phyloP scores from a whole-genome alignment of 2,113 vertebrate genomes.

The Camelus bactrianus region DNA sequence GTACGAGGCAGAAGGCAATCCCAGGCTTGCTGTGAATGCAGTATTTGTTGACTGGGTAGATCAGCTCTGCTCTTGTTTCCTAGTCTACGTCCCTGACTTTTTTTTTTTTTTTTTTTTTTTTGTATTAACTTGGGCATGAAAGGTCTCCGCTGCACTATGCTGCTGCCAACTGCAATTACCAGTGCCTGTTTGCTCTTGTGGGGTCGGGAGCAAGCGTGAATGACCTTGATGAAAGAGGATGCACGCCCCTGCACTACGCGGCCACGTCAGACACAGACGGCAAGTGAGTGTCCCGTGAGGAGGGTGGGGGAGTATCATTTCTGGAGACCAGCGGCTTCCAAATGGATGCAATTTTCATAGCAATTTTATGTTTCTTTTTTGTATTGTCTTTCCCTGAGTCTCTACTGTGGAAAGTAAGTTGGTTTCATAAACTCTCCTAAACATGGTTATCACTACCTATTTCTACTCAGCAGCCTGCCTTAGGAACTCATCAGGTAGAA shows the following conservation, averaged over 20 bases:
- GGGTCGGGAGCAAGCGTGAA: constrained; percentile 99
- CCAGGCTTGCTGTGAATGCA: not conserved
- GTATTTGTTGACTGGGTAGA: not conserved
- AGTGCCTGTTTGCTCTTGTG: constrained; percentile 99
- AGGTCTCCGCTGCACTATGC: constrained; percentile 99
- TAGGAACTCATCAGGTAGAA: not conserved
- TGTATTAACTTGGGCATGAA: constrained; percentile 82
- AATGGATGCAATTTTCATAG: not conserved
- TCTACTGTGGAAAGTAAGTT: constrained; percentile 14
- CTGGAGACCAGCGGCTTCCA: not conserved
- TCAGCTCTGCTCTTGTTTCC: constrained; percentile 69
- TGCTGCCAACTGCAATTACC: constrained; percentile 99
- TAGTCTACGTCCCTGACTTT: constrained; percentile 76
- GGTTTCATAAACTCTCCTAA: constrained; percentile 44
- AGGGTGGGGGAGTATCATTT: not conserved
- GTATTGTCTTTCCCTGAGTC: not conserved
- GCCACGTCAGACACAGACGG: constrained; percentile 98
- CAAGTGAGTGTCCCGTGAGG: constrained; percentile 90
- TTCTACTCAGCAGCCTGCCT: not conserved
- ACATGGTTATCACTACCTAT: not conserved
- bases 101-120: constrained; percentile 62
- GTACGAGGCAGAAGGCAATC: not conserved
- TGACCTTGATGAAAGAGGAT: constrained; percentile 97
- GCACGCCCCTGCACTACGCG: constrained; percentile 98
- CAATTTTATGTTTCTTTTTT: not conserved